phyloP scores from a whole-genome alignment of 2,888 invertebrate genomes.

The Spilarctia lutea region DNA sequence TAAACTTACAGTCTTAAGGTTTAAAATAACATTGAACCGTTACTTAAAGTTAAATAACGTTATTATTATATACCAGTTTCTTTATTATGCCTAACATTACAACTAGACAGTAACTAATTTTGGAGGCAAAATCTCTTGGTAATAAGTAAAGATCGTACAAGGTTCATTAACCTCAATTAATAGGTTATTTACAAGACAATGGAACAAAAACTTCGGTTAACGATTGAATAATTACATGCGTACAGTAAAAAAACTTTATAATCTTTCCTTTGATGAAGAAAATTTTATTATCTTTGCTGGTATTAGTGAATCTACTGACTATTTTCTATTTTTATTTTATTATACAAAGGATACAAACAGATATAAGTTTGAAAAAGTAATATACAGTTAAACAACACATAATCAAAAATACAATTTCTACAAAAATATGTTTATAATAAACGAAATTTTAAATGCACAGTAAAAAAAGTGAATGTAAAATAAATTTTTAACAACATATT shows the following conservation, averaged over 20 bases:
- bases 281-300: constrained; percentile 11
- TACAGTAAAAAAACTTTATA: constrained; percentile 27
- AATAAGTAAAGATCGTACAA: constrained; percentile 19
- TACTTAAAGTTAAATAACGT: too few species aligned
- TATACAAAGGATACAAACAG: not conserved
- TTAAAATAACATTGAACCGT: too few species aligned
- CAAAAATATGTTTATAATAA: too few species aligned
- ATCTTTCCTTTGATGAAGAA: constrained; percentile 20
- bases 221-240: constrained; percentile 39
- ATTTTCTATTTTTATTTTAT: not conserved
- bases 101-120: not conserved
- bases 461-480: too few species aligned
- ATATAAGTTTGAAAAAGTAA: not conserved
- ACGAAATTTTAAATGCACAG: too few species aligned
- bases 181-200: constrained; percentile 43
- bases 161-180: constrained; percentile 42
- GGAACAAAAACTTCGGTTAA: constrained; percentile 37
- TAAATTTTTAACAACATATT: too few species aligned
- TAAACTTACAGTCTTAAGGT: too few species aligned
- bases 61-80: not conserved
- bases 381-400: not conserved
- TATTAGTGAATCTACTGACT: not conserved
- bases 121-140: not conserved
- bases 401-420: not conserved
- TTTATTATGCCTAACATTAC: not conserved